These are phyloP conservation scores for Mionectes olivaceus DNA, from an alignment of 2,797 vertebrate genomes.

Conservation along the genomic window DNA sequence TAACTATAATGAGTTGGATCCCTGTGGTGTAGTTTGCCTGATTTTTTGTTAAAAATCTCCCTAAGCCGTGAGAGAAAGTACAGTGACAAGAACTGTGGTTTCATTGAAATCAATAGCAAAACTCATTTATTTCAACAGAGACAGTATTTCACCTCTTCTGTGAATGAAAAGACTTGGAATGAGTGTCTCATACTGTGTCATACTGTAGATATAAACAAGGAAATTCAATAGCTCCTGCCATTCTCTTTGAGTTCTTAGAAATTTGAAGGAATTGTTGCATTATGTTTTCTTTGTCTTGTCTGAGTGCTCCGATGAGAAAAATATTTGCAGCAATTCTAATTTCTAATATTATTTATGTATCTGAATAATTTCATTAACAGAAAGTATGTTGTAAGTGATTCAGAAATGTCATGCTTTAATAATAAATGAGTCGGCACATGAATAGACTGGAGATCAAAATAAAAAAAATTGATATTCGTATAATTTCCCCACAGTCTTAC, in stretches of 20 bases:
- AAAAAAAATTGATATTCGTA: neutral
- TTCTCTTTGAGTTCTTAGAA: neutral
- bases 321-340: neutral
- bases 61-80: neutral
- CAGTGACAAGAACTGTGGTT: neutral
- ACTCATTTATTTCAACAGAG: neutral
- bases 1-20: neutral
- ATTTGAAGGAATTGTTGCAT: neutral
- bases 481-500: neutral
- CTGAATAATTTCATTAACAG: neutral
- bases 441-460: neutral
- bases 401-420: neutral
- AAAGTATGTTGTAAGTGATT: neutral
- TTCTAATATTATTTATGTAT: neutral
- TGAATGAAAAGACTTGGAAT: neutral
- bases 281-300: neutral
- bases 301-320: neutral
- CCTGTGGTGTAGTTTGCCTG: neutral
- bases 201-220: neutral
- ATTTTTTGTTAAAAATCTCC: neutral
- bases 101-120: neutral
- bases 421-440: neutral
- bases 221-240: neutral
- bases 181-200: neutral
- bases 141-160: neutral